These are phyloP conservation scores for Antedon mediterranea DNA, from an alignment of 53 echinoderm and acorn worm species.

Conservation along the genomic window DNA sequence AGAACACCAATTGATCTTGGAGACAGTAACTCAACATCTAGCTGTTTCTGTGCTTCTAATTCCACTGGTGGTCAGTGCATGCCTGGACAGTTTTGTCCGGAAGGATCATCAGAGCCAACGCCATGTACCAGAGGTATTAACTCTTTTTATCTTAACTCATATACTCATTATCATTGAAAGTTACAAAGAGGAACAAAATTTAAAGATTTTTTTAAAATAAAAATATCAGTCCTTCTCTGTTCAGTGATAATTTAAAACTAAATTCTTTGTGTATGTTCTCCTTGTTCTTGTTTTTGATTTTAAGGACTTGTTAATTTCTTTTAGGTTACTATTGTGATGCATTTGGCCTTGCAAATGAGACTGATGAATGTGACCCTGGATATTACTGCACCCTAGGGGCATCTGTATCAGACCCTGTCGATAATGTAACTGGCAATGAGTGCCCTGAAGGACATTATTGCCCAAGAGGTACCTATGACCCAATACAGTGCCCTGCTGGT, in stretches of 20 bases:
- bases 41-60: constrained; percentile 78
- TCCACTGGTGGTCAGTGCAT: constrained; percentile 89
- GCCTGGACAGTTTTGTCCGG: constrained; percentile 82
- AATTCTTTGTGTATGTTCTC: no score
- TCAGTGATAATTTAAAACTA: no score
- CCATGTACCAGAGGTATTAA: constrained; percentile 58
- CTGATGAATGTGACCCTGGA: constrained; percentile 69
- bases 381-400: constrained; percentile 74
- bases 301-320: background rate
- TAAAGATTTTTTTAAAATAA: no score
- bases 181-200: background rate
- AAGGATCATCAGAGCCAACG: constrained; percentile 60
- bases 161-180: background rate
- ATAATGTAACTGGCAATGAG: constrained; percentile 52
- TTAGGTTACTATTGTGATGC: constrained; percentile 79
- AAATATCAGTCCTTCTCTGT: no score
- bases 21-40: constrained; percentile 60
- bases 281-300: no score
- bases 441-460: constrained; percentile 89
- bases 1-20: constrained; percentile 75
- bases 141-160: no score
- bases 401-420: constrained; percentile 40
- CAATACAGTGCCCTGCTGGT: constrained; percentile 73
- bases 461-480: constrained; percentile 63
- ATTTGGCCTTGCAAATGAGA: constrained; percentile 53